Conservation (phyloP, 2,888 invertebrate genomes). For the Nineta flava region DNA sequence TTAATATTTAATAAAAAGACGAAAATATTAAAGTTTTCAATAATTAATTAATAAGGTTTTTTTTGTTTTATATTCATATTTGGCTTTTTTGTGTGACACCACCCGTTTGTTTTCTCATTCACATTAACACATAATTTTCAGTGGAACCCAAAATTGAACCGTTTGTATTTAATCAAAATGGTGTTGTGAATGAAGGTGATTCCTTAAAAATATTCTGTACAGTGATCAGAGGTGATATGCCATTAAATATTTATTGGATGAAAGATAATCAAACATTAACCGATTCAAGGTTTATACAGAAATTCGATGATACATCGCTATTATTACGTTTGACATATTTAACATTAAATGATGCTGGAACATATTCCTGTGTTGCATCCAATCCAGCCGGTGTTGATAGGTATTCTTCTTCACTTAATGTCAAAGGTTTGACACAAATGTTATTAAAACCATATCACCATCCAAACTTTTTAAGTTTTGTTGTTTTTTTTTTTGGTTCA, state of each 20-base stretch:
- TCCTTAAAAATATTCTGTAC: constrained; percentile 37
- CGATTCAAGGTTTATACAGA: constrained; percentile 18
- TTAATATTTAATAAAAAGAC: no score
- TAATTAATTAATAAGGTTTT: no score
- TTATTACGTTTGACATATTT: constrained; percentile 30
- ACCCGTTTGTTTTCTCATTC: no score
- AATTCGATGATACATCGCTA: constrained; percentile 31
- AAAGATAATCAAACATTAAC: constrained; percentile 27
- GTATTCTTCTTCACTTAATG: constrained; percentile 24
- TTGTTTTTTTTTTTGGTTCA: not conserved
- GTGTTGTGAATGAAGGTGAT: constrained; percentile 31
- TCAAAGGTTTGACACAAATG: constrained; percentile 33
- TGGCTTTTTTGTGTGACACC: no score
- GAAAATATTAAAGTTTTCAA: no score
- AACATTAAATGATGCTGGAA: constrained; percentile 27
- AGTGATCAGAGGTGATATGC: constrained; percentile 43
- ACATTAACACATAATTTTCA: constrained; percentile 14
- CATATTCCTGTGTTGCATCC: constrained; percentile 27
- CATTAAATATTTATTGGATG: constrained; percentile 42
- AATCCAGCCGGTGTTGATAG: constrained; percentile 25
- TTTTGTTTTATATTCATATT: no score
- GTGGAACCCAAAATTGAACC: constrained; percentile 36
- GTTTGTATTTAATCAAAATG: constrained; percentile 32
- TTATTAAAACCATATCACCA: not conserved
- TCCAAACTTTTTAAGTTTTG: not conserved